Conservation (phyloP, 1,140 invertebrate genomes). For the Drosophila pachea region DNA sequence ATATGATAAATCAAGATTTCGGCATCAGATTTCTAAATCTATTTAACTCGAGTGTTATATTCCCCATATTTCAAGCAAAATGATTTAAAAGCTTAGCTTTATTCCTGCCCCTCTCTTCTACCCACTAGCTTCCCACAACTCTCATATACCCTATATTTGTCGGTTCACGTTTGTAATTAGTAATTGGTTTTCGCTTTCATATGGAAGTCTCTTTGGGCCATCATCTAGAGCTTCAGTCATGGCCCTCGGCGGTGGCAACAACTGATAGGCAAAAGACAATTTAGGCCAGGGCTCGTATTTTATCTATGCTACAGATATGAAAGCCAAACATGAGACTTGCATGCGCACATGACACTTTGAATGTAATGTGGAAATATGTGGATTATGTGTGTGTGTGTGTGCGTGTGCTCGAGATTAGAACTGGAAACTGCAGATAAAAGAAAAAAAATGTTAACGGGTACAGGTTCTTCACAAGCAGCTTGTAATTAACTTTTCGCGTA, state of each 20-base stretch:
- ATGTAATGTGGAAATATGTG: slow-evolving; percentile 34
- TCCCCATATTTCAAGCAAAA: too few relatives aligned
- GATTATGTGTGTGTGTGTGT: too few relatives aligned
- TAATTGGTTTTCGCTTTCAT: slow-evolving; percentile 21
- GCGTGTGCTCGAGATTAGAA: slow-evolving; percentile 13
- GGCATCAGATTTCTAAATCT: too few relatives aligned
- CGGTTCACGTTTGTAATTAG: neutral
- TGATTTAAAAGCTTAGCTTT: too few relatives aligned
- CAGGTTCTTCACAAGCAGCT: slow-evolving; percentile 2
- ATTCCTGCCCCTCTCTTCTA: too few relatives aligned
- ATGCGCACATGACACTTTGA: slow-evolving; percentile 35
- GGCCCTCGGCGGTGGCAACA: slow-evolving; percentile 13
- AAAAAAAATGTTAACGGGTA: neutral
- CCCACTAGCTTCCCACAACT: too few relatives aligned
- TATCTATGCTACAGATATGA: slow-evolving; percentile 65
- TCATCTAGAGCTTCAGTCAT: slow-evolving; percentile 14
- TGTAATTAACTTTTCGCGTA: slow-evolving; percentile 7
- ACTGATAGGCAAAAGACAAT: slow-evolving; percentile 50
- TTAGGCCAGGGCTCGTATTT: slow-evolving; percentile 57
- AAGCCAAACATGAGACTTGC: slow-evolving; percentile 40
- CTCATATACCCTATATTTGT: too few relatives aligned
- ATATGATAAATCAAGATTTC: too few relatives aligned
- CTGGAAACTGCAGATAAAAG: neutral
- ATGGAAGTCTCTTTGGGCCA: slow-evolving; percentile 21
- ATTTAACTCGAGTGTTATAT: too few relatives aligned